phyloP scores from a whole-genome alignment of 2,113 vertebrate genomes.

The Sterrhoptilus dennistouni region DNA sequence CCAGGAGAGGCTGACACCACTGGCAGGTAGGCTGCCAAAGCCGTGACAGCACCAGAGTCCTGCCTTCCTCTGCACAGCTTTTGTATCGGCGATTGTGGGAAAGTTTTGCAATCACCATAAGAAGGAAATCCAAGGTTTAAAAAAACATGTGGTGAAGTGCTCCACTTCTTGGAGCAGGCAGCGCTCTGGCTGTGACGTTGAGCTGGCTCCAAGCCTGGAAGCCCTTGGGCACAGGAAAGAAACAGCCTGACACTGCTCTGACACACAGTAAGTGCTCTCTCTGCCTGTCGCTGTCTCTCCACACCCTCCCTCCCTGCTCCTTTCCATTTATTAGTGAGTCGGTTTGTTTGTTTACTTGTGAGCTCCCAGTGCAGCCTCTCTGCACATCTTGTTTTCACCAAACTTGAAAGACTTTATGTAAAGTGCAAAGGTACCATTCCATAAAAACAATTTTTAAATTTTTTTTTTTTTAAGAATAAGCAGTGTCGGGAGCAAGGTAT shows the following conservation, averaged over 20 bases:
- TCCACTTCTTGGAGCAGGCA: not conserved
- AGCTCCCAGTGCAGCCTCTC: not conserved
- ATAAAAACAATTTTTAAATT: not conserved
- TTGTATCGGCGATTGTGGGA: not conserved
- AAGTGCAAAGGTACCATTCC: not conserved
- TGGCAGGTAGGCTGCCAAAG: not conserved
- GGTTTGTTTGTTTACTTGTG: not conserved
- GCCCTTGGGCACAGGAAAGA: not conserved
- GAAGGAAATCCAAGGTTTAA: slow-evolving; percentile 33
- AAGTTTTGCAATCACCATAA: not conserved
- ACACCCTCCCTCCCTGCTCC: not conserved
- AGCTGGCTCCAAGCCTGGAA: slow-evolving; percentile 15
- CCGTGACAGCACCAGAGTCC: not conserved
- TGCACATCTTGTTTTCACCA: not conserved
- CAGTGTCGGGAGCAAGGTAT: not conserved
- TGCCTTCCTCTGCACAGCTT: not conserved
- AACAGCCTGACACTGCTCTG: not conserved
- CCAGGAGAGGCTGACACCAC: not conserved
- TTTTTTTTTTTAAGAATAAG: not conserved
- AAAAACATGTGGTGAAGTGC: not conserved
- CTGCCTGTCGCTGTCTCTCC: not conserved
- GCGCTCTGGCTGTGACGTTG: not conserved
- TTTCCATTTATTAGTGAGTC: not conserved
- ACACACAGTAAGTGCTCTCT: slow-evolving; percentile 46
- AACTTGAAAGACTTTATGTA: not conserved